Conservation (phyloP, 2,113 vertebrate species). For the Psettodes erumei region DNA sequence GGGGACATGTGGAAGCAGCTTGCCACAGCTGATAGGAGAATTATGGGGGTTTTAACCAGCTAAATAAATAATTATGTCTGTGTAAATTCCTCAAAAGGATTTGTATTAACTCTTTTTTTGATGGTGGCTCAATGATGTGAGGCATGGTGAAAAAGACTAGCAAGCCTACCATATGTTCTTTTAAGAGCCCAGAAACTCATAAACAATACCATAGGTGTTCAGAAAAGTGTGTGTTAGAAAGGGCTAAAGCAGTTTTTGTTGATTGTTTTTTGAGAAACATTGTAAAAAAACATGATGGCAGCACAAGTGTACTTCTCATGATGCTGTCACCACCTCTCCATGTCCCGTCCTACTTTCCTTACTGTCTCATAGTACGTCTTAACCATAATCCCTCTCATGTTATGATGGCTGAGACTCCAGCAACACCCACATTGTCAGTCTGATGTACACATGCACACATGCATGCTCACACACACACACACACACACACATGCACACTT, state of each 20-base stretch:
- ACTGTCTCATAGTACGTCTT: slow-evolving; percentile 60
- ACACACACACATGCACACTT: slow-evolving; percentile 7
- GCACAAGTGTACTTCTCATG: slow-evolving; percentile 38
- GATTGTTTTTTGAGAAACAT: slow-evolving; percentile 23
- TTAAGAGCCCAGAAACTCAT: slow-evolving; percentile 45
- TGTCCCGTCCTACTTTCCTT: slow-evolving; percentile 40
- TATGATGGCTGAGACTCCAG: slow-evolving; percentile 72
- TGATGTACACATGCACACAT: slow-evolving; percentile 33
- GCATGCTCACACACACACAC: slow-evolving; percentile 18
- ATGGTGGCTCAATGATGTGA: slow-evolving; percentile 69
- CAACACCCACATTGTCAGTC: slow-evolving; percentile 58
- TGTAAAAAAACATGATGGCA: slow-evolving; percentile 38
- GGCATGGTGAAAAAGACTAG: slow-evolving; percentile 56
- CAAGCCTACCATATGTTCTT: slow-evolving; percentile 50
- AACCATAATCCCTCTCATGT: slow-evolving; percentile 75
- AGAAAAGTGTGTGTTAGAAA: slow-evolving; percentile 32
- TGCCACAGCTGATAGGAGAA: slow-evolving; percentile 80
- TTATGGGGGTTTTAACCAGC: slow-evolving; percentile 81
- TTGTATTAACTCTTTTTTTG: slow-evolving; percentile 75
- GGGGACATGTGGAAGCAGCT: slow-evolving; percentile 79
- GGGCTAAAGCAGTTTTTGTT: slow-evolving; percentile 39
- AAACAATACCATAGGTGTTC: slow-evolving; percentile 56
- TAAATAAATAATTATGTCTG: slow-evolving; percentile 84
- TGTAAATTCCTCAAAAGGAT: slow-evolving; percentile 83
- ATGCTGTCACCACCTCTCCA: slow-evolving; percentile 48